These are phyloP conservation scores for Carassius gibelio DNA, from an alignment of 2,113 vertebrate species.

Conservation along the genomic window DNA sequence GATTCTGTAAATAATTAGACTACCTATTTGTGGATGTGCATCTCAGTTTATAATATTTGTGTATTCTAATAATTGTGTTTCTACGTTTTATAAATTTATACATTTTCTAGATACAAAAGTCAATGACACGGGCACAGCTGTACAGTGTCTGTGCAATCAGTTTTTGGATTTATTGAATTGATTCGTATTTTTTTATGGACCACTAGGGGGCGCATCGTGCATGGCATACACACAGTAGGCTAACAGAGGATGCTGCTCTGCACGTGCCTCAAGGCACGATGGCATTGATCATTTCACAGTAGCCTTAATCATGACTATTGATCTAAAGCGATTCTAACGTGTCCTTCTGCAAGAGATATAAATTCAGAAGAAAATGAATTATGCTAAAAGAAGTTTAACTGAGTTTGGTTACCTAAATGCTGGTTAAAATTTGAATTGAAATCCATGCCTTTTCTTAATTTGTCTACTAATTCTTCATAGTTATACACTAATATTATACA, in stretches of 20 bases:
- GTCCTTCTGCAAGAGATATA: not conserved
- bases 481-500: not conserved
- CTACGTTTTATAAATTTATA: not conserved
- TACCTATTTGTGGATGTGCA: not conserved
- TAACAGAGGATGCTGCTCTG: not conserved
- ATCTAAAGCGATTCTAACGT: not conserved
- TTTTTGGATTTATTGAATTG: not conserved
- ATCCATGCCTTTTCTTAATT: not conserved
- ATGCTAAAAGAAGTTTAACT: not conserved
- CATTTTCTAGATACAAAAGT: not conserved
- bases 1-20: not conserved
- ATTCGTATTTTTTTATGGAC: not conserved
- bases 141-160: not conserved
- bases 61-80: not conserved
- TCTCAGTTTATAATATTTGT: not conserved
- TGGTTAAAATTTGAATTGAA: not conserved
- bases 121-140: not conserved
- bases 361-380: not conserved
- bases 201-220: slow-evolving; percentile 53
- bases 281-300: not conserved
- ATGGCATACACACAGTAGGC: slow-evolving; percentile 16
- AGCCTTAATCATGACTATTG: not conserved
- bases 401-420: not conserved
- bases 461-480: not conserved
- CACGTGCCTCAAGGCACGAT: not conserved